Percentiles rank a stretch among this genome's conserved stretches.
phyloP scores from a whole-genome alignment of 2,888 invertebrate genomes.

The Polydesmus complanatus region DNA sequence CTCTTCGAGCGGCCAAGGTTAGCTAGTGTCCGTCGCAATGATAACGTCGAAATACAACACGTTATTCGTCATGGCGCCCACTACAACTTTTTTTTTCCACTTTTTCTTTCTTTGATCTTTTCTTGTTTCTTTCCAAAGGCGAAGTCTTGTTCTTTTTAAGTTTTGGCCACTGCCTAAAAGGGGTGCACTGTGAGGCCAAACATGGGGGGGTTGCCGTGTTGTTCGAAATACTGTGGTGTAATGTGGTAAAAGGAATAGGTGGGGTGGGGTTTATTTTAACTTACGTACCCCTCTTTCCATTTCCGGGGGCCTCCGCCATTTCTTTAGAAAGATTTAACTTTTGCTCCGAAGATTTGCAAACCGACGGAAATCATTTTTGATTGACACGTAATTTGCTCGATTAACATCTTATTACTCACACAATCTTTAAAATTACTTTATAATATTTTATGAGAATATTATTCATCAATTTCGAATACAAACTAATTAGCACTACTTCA shows the following conservation, averaged over 20 bases:
- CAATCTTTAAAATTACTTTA: too few species aligned
- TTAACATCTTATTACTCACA: too few species aligned
- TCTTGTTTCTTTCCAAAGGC: neutral
- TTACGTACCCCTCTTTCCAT: neutral
- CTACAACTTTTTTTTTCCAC: conserved; percentile 8
- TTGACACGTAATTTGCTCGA: too few species aligned
- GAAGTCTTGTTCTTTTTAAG: neutral
- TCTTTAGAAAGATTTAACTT: too few species aligned
- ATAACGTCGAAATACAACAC: neutral
- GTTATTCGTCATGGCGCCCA: conserved; percentile 13
- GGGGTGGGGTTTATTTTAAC: neutral
- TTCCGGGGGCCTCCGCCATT: neutral
- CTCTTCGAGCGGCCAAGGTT: conserved; percentile 7
- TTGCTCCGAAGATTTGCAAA: too few species aligned
- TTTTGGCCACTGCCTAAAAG: neutral
- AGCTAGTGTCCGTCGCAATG: conserved; percentile 1
- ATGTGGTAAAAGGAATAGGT: neutral
- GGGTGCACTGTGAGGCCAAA: neutral
- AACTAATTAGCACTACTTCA: too few species aligned
- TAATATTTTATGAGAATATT: too few species aligned
- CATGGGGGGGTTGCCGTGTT: neutral
- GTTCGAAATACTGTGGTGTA: neutral
- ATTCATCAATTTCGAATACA: too few species aligned
- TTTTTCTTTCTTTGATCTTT: neutral
- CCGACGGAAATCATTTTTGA: too few species aligned